phyloP scores from a whole-genome alignment of 2,797 vertebrate species.

The Eospalax fontanierii region DNA sequence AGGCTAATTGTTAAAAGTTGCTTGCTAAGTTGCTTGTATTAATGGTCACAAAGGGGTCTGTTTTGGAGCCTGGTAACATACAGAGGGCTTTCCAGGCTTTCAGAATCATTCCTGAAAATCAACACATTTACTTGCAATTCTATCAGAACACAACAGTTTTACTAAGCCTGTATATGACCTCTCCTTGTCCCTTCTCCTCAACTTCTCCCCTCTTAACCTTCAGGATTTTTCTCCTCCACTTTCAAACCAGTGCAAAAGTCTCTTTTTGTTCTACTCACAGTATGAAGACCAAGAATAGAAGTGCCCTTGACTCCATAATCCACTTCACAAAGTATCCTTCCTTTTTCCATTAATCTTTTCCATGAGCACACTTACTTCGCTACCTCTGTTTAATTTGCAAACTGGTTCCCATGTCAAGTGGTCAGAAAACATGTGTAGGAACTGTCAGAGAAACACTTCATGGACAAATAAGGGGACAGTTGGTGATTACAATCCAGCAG shows the following conservation, averaged over 20 bases:
- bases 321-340: neutral
- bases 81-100: constrained; percentile 5
- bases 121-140: constrained; percentile 25
- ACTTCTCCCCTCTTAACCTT: constrained; percentile 7
- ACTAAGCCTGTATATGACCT: neutral
- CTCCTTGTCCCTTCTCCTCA: constrained; percentile 39
- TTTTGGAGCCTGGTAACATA: neutral
- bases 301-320: neutral
- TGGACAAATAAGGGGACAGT: neutral
- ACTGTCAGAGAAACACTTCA: neutral
- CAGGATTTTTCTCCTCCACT: neutral
- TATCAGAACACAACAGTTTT: constrained; percentile 15
- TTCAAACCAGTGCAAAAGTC: constrained; percentile 9
- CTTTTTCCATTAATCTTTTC: neutral
- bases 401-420: neutral
- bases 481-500: constrained; percentile 2
- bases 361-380: neutral
- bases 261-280: neutral
- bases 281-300: neutral
- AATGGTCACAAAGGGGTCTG: neutral
- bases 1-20: neutral
- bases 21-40: neutral
- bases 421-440: neutral
- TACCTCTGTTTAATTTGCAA: constrained; percentile 42
- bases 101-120: constrained; percentile 42